Conservation (phyloP, 2,888 invertebrate genomes). For the Chesias legatella region DNA sequence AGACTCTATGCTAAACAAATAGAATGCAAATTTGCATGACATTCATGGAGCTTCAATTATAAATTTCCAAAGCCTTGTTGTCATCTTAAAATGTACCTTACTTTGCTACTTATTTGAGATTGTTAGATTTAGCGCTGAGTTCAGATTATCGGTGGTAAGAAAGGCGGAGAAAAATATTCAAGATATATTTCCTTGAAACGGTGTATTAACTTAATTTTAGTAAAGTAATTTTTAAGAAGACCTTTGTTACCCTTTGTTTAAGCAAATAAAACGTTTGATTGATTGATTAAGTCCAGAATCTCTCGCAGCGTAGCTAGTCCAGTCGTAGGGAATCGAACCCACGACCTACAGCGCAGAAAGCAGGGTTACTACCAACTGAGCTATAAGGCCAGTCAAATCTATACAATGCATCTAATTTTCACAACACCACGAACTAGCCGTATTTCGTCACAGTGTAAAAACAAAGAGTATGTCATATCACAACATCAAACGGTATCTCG, state of each 20-base stretch:
- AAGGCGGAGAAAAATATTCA: conserved; percentile 1
- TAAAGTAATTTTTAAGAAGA: no score
- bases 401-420: not conserved
- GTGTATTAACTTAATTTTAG: no score
- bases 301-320: not conserved
- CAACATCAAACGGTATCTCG: conserved; percentile 12
- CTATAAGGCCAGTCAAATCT: not conserved
- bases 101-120: conserved; percentile 11
- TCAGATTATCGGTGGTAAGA: conserved; percentile 11
- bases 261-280: no score
- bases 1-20: not conserved
- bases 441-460: conserved; percentile 1
- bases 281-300: no score
- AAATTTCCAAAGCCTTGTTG: conserved; percentile 13
- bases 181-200: no score
- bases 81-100: conserved; percentile 6
- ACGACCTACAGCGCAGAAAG: no score
- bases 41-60: conserved; percentile 11
- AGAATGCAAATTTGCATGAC: not conserved
- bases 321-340: not conserved
- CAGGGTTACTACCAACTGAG: no score
- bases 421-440: not conserved
- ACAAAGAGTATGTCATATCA: conserved; percentile 9
- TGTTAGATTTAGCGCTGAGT: conserved; percentile 12
- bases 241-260: no score